Percentiles rank a stretch among this genome's conserved stretches.
phyloP scores from a whole-genome alignment of 35 echinoderm and acorn worm species.

The Lytechinus pictus region DNA sequence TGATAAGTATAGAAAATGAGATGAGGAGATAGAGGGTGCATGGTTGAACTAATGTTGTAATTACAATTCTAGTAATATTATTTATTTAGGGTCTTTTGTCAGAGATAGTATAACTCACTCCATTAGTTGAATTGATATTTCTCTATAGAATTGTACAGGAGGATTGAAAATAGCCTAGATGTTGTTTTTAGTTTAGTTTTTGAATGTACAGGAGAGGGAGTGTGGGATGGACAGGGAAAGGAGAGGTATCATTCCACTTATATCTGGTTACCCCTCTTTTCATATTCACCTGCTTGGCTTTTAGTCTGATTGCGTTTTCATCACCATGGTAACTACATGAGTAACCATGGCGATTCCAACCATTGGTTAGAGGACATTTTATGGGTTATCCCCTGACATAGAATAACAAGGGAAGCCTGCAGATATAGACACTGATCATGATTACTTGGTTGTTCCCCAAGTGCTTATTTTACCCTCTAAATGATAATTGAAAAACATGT shows the following conservation, averaged over 20 bases:
- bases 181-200: too few relatives aligned
- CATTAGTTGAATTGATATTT: too few relatives aligned
- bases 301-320: constrained; percentile 12
- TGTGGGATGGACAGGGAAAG: neutral
- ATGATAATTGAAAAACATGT: neutral
- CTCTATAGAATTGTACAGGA: too few relatives aligned
- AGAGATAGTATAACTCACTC: too few relatives aligned
- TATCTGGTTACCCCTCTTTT: neutral
- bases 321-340: neutral
- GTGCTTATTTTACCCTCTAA: neutral
- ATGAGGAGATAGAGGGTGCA: too few relatives aligned
- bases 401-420: neutral
- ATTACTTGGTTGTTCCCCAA: neutral
- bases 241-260: neutral
- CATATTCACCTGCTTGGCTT: neutral
- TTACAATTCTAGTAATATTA: too few relatives aligned
- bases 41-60: too few relatives aligned
- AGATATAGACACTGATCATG: neutral
- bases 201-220: neutral
- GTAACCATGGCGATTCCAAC: neutral
- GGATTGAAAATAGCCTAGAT: too few relatives aligned
- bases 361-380: neutral
- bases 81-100: too few relatives aligned
- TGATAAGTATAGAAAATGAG: too few relatives aligned
- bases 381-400: neutral